Evolutionary conservation across 2,797 vertebrate species (phyloP).

Genomic region (Phyllotis vaccarum): DNA sequence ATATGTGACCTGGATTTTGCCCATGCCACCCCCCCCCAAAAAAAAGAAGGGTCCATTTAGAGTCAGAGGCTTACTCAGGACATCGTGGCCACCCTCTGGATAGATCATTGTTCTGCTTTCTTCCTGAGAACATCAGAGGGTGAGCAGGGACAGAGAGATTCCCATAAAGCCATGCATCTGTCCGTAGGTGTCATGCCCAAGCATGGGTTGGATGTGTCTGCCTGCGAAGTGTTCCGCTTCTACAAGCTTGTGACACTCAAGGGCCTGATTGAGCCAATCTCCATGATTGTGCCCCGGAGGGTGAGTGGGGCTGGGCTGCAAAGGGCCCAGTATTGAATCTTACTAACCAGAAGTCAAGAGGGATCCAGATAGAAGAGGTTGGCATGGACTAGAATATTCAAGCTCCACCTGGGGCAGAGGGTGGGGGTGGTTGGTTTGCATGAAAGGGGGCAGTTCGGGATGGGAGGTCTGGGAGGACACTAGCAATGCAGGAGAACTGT

Average conservation of each 20-base stretch:
- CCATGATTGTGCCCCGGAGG: constrained; percentile 98
- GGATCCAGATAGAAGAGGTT: background rate
- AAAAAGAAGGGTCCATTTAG: background rate
- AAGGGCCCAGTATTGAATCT: background rate
- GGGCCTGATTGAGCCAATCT: constrained; percentile 97
- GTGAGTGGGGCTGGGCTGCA: constrained; percentile 88
- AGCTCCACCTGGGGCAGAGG: background rate
- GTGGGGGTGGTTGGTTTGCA: background rate
- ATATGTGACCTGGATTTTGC: background rate
- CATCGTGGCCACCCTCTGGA: accelerated
- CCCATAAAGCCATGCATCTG: background rate
- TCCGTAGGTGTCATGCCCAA: constrained; percentile 97
- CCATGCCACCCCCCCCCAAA: background rate
- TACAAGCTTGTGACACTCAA: constrained; percentile 98
- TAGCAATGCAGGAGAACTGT: background rate
- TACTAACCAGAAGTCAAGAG: background rate
- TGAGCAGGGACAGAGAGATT: background rate
- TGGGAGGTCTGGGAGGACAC: background rate
- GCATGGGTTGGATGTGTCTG: constrained; percentile 95
- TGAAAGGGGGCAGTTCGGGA: background rate
- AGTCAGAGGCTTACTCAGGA: background rate
- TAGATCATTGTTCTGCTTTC: background rate
- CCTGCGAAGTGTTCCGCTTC: constrained; percentile 98
- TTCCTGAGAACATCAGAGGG: background rate
- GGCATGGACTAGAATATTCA: background rate